Evolutionary conservation across 2,797 vertebrate species (phyloP).

Genomic region (Lepidocolaptes lacrymiger): DNA sequence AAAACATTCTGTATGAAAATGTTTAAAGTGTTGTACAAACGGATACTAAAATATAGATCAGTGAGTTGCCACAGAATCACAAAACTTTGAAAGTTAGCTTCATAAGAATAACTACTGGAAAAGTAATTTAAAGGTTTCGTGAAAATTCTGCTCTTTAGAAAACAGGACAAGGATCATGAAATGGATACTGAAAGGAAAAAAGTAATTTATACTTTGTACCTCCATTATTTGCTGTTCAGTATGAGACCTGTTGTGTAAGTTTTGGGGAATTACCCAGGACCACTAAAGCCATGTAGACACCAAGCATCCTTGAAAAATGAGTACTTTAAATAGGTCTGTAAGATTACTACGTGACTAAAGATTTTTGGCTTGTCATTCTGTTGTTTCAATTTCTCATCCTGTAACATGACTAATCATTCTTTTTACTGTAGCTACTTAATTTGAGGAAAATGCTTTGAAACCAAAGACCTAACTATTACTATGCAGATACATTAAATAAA

Average conservation of each 20-base stretch:
- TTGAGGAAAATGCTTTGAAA: neutral
- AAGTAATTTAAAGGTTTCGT: neutral
- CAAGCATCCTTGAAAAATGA: neutral
- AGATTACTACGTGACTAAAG: neutral
- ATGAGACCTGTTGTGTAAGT: neutral
- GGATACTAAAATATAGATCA: neutral
- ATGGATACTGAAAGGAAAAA: neutral
- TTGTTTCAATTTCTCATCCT: neutral
- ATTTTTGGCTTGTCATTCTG: neutral
- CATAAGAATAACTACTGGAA: neutral
- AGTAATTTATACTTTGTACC: neutral
- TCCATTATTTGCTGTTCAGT: neutral
- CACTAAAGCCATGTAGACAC: neutral
- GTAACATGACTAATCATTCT: neutral
- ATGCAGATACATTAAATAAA: neutral
- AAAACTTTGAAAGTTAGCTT: neutral
- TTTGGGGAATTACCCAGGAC: neutral
- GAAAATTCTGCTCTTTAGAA: neutral
- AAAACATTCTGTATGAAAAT: neutral
- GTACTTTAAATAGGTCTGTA: neutral
- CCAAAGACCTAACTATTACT: neutral
- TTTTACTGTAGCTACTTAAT: neutral
- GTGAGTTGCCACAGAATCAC: neutral
- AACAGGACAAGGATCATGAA: neutral
- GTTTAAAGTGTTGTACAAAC: neutral